phyloP scores from a whole-genome alignment of 2,797 vertebrate genomes.

The Silurus aristotelis region DNA sequence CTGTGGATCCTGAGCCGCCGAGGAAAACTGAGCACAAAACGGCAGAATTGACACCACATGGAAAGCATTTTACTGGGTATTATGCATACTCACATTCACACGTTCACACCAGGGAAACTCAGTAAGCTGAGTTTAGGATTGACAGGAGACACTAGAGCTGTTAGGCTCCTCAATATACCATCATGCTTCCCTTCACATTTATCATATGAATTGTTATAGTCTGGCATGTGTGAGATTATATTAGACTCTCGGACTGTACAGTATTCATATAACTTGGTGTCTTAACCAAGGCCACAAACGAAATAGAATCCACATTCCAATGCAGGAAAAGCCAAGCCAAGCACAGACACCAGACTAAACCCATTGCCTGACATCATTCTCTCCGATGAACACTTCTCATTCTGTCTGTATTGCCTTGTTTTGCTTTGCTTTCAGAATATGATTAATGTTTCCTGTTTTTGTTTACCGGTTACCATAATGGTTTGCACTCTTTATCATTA shows the following conservation, averaged over 20 bases:
- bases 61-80: background rate
- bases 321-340: background rate
- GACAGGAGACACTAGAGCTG: background rate
- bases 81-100: background rate
- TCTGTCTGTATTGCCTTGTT: background rate
- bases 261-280: background rate
- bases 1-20: background rate
- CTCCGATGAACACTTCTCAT: background rate
- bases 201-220: background rate
- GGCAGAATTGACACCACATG: background rate
- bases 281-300: background rate
- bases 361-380: background rate
- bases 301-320: no score
- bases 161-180: background rate
- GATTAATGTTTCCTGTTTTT: conserved; percentile 14
- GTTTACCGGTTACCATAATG: background rate
- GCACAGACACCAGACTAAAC: background rate
- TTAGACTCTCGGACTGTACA: background rate
- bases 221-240: background rate
- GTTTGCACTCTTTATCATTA: background rate
- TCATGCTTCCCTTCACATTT: background rate
- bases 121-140: background rate
- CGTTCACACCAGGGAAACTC: background rate
- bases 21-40: background rate
- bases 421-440: background rate